These are phyloP conservation scores for Acanthurus leucopareius DNA, from an alignment of 2,797 vertebrate genomes.

Conservation along the genomic window DNA sequence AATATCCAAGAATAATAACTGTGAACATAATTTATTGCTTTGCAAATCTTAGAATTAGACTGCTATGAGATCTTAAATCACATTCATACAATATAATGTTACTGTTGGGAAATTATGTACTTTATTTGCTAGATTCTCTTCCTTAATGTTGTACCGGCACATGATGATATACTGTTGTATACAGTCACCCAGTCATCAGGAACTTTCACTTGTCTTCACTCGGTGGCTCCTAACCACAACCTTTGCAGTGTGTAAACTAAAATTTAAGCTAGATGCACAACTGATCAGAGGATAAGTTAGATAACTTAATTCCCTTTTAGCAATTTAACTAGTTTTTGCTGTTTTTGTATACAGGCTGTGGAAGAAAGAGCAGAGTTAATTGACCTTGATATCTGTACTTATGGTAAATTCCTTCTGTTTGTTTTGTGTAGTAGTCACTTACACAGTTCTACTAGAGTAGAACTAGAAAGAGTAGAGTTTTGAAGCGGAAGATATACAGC, in stretches of 20 bases:
- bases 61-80: conserved; percentile 23
- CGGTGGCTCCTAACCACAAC: conserved; percentile 38
- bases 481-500: conserved; percentile 32
- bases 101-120: conserved; percentile 13
- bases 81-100: neutral
- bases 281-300: neutral
- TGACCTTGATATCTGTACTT: neutral
- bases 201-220: conserved; percentile 50
- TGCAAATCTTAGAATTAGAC: conserved; percentile 13
- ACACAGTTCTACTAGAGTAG: neutral
- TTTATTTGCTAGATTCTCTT: neutral
- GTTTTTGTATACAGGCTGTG: neutral
- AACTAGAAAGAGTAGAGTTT: neutral
- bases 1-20: conserved; percentile 30
- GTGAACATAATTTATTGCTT: conserved; percentile 18
- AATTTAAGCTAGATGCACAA: neutral
- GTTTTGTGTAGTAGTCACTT: neutral
- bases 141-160: neutral
- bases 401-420: neutral
- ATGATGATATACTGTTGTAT: neutral
- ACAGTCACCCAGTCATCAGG: neutral
- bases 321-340: neutral
- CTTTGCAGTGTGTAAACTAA: conserved; percentile 14
- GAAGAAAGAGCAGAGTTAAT: neutral
- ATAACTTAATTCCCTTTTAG: neutral